phyloP scores from a whole-genome alignment of 2,113 vertebrate species.

The Chauna torquata region DNA sequence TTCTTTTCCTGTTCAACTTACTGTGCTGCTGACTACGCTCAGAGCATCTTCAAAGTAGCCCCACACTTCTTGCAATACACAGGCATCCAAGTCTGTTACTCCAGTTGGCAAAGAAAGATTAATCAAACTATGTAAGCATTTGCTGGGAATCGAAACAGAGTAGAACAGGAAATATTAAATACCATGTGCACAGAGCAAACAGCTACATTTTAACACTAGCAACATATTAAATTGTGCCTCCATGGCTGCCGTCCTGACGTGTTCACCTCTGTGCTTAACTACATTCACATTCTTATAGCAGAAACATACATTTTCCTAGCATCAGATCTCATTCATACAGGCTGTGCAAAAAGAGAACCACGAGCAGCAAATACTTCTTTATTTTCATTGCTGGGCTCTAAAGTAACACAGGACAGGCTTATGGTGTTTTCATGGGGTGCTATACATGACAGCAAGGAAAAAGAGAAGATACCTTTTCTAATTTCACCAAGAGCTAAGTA shows the following conservation, averaged over 20 bases:
- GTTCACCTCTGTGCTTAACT: not conserved
- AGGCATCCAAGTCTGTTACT: slow-evolving; percentile 75
- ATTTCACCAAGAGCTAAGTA: not conserved
- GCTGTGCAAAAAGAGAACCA: not conserved
- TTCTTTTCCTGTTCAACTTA: slow-evolving; percentile 75
- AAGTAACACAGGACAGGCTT: not conserved
- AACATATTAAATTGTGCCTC: not conserved
- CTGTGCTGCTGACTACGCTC: slow-evolving; percentile 76
- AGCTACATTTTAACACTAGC: not conserved
- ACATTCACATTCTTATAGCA: not conserved
- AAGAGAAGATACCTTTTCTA: not conserved
- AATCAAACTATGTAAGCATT: slow-evolving; percentile 88
- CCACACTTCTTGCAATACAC: slow-evolving; percentile 84
- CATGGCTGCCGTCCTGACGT: not conserved
- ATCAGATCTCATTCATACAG: not conserved
- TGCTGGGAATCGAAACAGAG: slow-evolving; percentile 75
- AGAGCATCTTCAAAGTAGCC: slow-evolving; percentile 87
- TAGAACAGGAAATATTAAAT: slow-evolving; percentile 32
- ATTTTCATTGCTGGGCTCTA: not conserved
- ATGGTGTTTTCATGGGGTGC: not conserved
- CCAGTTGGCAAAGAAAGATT: slow-evolving; percentile 83
- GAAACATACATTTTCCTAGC: not conserved
- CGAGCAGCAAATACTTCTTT: not conserved
- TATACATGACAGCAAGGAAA: not conserved
- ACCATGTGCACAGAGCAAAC: not conserved